Conservation (phyloP, 2,113 vertebrate genomes). For the Myotis yumanensis region DNA sequence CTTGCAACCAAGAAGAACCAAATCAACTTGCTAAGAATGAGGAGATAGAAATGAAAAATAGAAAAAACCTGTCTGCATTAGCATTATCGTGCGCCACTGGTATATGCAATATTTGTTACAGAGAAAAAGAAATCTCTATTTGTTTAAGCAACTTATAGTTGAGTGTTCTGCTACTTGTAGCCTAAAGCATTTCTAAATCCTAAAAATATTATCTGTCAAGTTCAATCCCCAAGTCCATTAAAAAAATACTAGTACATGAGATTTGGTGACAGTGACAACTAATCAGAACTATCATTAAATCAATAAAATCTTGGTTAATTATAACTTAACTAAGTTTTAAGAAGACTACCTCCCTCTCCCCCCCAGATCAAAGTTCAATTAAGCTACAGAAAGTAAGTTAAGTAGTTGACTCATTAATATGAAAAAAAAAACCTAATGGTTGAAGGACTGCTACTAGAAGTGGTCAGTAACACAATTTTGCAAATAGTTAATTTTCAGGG, state of each 20-base stretch:
- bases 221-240: neutral
- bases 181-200: slow-evolving; percentile 15
- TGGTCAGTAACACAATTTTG: neutral
- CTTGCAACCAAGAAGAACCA: neutral
- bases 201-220: neutral
- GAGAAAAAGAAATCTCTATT: neutral
- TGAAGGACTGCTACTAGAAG: neutral
- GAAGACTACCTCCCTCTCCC: neutral
- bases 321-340: slow-evolving; percentile 8
- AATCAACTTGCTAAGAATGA: neutral
- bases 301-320: neutral
- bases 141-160: neutral
- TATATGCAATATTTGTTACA: neutral
- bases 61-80: neutral
- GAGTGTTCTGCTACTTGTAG: neutral
- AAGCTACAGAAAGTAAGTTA: neutral
- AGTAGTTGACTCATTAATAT: neutral
- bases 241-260: neutral
- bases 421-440: neutral
- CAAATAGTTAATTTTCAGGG: neutral
- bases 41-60: neutral
- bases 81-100: neutral
- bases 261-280: neutral
- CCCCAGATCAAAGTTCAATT: neutral
- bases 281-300: slow-evolving; percentile 20